Conservation (phyloP, 35 echinoderm and acorn worm genomes). For the Acanthaster planci region DNA sequence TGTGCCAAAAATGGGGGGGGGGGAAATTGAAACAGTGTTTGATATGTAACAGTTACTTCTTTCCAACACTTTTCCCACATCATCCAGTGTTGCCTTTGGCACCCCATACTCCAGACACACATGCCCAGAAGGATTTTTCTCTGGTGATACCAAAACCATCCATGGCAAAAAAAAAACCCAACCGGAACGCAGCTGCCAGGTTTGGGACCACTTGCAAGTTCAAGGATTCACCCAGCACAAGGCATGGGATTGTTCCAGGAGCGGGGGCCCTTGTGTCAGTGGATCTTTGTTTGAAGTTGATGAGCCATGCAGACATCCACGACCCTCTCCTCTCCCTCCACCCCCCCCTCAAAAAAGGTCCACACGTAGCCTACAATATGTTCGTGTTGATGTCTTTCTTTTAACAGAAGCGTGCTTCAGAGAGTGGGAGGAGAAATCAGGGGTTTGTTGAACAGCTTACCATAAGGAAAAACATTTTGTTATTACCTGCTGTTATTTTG, state of each 20-base stretch:
- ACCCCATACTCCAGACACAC: neutral
- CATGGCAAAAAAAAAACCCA: neutral
- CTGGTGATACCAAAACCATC: constrained; percentile 10
- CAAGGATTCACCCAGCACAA: constrained; percentile 11
- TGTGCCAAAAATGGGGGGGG: too few relatives aligned
- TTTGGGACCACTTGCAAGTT: neutral
- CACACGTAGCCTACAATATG: neutral
- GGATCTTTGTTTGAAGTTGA: constrained; percentile 9
- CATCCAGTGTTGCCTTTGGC: neutral
- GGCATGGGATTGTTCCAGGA: neutral
- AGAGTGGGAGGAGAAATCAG: neutral
- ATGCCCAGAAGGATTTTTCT: constrained; percentile 13
- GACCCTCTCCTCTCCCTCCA: neutral
- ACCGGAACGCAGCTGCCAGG: neutral
- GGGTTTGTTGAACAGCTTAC: neutral
- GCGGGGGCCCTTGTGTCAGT: neutral
- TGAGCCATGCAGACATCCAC: constrained; percentile 7
- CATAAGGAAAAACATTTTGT: neutral
- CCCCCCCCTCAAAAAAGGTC: neutral
- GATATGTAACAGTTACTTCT: too few relatives aligned
- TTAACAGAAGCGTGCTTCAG: neutral
- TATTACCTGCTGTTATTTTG: neutral
- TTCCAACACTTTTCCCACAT: neutral
- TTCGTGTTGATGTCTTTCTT: neutral
- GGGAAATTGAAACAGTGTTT: too few relatives aligned